phyloP scores from a whole-genome alignment of 1,140 invertebrate species.

The Drosophila ercepeae region DNA sequence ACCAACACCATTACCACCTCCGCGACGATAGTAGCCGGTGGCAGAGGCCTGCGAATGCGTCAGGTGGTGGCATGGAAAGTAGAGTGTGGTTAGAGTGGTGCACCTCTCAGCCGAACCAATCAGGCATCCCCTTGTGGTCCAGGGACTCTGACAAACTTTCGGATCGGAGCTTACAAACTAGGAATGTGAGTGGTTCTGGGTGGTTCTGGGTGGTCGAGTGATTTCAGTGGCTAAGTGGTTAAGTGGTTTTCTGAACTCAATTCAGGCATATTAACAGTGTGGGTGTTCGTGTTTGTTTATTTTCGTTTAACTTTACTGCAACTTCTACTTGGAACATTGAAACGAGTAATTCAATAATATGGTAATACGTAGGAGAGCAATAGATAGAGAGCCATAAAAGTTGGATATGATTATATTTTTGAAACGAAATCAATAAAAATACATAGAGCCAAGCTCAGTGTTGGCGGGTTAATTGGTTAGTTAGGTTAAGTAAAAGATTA shows the following conservation, averaged over 20 bases:
- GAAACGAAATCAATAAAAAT: constrained; percentile 61
- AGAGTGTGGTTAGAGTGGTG: constrained; percentile 33
- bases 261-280: constrained; percentile 31
- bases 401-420: constrained; percentile 33
- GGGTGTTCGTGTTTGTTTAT: constrained; percentile 24
- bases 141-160: constrained; percentile 18
- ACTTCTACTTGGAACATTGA: constrained; percentile 70
- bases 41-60: constrained; percentile 56
- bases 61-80: constrained; percentile 23
- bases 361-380: constrained; percentile 40
- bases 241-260: constrained; percentile 9
- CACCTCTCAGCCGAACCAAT: constrained; percentile 17
- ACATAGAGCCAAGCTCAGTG: constrained; percentile 17
- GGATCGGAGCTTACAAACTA: constrained; percentile 49
- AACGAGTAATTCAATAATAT: constrained; percentile 40
- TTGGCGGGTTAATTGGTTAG: constrained; percentile 38
- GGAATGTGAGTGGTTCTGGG: constrained; percentile 31
- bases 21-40: constrained; percentile 73
- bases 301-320: constrained; percentile 63
- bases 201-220: constrained; percentile 28
- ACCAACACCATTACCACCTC: constrained; percentile 84
- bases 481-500: constrained; percentile 49
- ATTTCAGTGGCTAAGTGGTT: constrained; percentile 23
- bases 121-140: constrained; percentile 2
- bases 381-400: constrained; percentile 38